Conservation (phyloP, 2,797 vertebrate species). For the Cercopithecus petaurista region DNA sequence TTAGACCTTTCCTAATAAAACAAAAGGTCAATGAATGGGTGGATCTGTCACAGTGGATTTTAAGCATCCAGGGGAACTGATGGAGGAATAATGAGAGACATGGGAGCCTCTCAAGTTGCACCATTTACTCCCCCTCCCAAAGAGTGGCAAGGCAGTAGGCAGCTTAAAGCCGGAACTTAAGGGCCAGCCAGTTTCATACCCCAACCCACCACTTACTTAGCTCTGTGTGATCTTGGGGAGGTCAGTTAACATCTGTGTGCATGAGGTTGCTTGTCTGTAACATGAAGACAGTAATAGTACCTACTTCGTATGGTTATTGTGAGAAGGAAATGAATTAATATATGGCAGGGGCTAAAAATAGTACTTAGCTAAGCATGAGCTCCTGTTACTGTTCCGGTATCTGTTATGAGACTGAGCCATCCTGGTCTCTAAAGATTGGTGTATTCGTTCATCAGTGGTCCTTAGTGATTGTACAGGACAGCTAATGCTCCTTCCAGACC, state of each 20-base stretch:
- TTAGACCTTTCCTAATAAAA: not conserved
- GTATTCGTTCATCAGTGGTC: too few relatives aligned
- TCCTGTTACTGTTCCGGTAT: not conserved
- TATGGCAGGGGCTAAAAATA: not conserved
- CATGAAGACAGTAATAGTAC: not conserved
- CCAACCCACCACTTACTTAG: not conserved
- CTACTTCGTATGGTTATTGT: not conserved
- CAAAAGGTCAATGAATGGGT: not conserved
- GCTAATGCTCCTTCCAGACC: not conserved
- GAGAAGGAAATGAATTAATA: not conserved
- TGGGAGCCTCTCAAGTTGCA: too few relatives aligned
- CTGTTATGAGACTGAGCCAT: not conserved
- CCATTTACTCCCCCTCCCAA: too few relatives aligned
- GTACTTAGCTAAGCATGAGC: not conserved
- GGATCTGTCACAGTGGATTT: not conserved
- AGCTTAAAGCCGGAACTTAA: not conserved
- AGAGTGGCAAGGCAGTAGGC: accelerated
- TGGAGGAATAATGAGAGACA: accelerated
- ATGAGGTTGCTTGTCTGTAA: not conserved
- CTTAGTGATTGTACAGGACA: not conserved
- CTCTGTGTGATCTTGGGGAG: not conserved
- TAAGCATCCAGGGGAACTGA: not conserved
- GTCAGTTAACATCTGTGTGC: not conserved
- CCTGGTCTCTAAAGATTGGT: not conserved
- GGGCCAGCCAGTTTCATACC: not conserved